Evolutionary conservation across 2,888 invertebrate species (phyloP).

Genomic region (Microchrysa polita): DNA sequence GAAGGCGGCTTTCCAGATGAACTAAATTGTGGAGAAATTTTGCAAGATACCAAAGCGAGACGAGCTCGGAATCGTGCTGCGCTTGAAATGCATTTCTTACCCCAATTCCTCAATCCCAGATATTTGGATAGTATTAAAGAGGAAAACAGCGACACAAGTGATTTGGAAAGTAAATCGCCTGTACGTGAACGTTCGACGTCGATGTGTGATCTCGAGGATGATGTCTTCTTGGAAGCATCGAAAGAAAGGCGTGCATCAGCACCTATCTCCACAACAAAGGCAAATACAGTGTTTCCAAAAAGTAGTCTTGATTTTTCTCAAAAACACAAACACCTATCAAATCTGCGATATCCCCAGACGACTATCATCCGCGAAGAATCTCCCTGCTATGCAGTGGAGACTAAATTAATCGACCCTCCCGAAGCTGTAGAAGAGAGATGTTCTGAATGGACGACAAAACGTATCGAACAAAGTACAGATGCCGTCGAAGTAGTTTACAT

Average conservation of each 20-base stretch:
- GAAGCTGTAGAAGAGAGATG: slow-evolving; percentile 69
- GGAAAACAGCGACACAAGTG: slow-evolving; percentile 74
- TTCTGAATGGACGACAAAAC: slow-evolving; percentile 66
- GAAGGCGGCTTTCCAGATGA: slow-evolving; percentile 53
- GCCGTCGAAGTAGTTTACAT: slow-evolving; percentile 76
- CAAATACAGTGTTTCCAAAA: slow-evolving; percentile 63
- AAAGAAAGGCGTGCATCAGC: slow-evolving; percentile 40
- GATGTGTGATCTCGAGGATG: slow-evolving; percentile 65
- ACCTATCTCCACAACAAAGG: slow-evolving; percentile 55
- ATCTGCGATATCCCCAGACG: slow-evolving; percentile 57
- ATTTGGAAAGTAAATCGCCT: slow-evolving; percentile 54
- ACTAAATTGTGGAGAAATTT: slow-evolving; percentile 55
- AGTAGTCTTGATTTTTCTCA: slow-evolving; percentile 61
- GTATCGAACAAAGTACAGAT: slow-evolving; percentile 65
- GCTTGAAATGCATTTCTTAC: slow-evolving; percentile 68
- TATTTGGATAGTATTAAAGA: slow-evolving; percentile 81
- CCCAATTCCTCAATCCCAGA: slow-evolving; percentile 71
- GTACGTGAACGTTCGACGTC: slow-evolving; percentile 47
- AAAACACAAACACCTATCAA: slow-evolving; percentile 54
- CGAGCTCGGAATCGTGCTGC: slow-evolving; percentile 68
- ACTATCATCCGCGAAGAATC: slow-evolving; percentile 59
- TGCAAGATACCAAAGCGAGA: slow-evolving; percentile 59
- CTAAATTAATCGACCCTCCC: slow-evolving; percentile 68
- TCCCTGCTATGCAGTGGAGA: slow-evolving; percentile 69
- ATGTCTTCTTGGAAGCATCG: slow-evolving; percentile 64